Conservation (phyloP, 2,113 vertebrate species). For the Mesocricetus auratus region DNA sequence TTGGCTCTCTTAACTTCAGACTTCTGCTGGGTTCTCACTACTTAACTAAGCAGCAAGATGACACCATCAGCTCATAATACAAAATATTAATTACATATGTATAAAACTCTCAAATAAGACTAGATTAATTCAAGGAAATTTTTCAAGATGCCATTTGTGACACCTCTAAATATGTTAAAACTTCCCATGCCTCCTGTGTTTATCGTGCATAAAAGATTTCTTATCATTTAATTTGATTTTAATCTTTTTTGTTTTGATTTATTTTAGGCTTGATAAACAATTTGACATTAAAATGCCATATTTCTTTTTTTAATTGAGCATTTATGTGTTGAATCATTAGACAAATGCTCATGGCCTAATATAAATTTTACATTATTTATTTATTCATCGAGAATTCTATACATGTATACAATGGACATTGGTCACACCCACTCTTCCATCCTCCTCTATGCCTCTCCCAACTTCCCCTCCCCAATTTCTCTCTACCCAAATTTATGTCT, state of each 20-base stretch:
- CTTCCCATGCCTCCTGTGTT: not conserved
- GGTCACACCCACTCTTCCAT: too few species aligned
- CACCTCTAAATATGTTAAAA: not conserved
- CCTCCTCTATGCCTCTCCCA: rapidly evolving
- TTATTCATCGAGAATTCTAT: not conserved
- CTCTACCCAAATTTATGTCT: not conserved
- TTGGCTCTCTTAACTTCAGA: not conserved
- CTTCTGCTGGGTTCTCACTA: not conserved
- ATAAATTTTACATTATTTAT: not conserved
- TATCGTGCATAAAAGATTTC: not conserved
- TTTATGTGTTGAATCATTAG: not conserved
- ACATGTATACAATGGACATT: not conserved
- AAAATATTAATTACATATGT: not conserved
- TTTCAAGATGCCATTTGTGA: not conserved
- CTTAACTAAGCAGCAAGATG: not conserved
- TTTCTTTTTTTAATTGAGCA: not conserved
- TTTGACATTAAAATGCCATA: not conserved
- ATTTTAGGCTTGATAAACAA: not conserved
- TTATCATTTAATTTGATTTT: not conserved
- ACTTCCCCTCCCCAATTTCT: not conserved
- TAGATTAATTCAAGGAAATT: not conserved
- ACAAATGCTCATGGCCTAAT: not conserved
- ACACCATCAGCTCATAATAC: not conserved
- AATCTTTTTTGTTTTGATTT: not conserved
- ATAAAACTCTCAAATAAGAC: not conserved